phyloP scores from a whole-genome alignment of 2,797 vertebrate genomes.

The Cheirogaleus major region DNA sequence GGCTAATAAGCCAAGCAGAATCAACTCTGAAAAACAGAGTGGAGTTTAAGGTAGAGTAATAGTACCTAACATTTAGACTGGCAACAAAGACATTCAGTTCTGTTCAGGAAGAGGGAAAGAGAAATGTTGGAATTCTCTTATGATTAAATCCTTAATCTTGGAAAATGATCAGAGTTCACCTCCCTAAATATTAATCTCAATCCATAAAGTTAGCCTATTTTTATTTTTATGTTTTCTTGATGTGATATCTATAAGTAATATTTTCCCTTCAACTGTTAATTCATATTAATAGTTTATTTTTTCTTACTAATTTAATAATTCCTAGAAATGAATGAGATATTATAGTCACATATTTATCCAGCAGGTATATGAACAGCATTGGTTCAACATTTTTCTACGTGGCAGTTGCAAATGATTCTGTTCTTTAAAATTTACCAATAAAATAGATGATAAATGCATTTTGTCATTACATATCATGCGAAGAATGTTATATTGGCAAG shows the following conservation, averaged over 20 bases:
- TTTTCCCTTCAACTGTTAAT: background rate
- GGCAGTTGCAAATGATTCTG: background rate
- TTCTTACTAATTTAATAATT: background rate
- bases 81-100: background rate
- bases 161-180: background rate
- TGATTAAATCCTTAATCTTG: background rate
- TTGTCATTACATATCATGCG: background rate
- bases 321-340: background rate
- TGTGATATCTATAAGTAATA: background rate
- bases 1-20: background rate
- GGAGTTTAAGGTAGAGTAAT: background rate
- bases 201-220: background rate
- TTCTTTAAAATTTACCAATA: background rate
- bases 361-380: background rate
- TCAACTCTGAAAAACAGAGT: background rate
- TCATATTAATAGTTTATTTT: background rate
- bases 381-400: background rate
- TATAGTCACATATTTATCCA: background rate
- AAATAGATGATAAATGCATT: background rate
- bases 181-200: background rate
- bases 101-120: background rate
- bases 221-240: background rate
- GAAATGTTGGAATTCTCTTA: background rate
- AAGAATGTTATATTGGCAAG: background rate
- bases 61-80: background rate